Evolutionary conservation across 92 coral and sea anemone species (phyloP).

Genomic region (Hydrozoanthus gracilis): DNA sequence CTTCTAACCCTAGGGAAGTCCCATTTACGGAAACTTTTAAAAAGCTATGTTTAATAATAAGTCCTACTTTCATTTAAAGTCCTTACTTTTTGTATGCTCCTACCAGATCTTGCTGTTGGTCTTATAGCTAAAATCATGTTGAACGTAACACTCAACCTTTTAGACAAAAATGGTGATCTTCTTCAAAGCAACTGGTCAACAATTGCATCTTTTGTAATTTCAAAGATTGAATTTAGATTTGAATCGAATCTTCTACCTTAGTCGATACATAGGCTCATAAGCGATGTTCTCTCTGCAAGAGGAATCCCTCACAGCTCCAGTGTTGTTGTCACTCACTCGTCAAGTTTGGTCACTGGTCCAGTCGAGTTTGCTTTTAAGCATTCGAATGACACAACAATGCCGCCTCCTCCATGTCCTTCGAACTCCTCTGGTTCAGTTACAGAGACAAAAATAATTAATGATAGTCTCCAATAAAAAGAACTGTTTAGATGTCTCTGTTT

Average conservation of each 20-base stretch:
- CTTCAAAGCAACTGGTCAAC: neutral
- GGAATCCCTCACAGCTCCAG: slow-evolving; percentile 8
- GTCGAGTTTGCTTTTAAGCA: neutral
- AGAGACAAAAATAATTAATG: neutral
- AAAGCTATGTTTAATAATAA: too few relatives aligned
- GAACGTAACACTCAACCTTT: too few relatives aligned
- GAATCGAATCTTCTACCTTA: neutral
- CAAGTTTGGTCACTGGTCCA: neutral
- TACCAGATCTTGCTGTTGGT: too few relatives aligned
- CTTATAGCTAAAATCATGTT: too few relatives aligned
- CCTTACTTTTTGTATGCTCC: too few relatives aligned
- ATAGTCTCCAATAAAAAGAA: too few relatives aligned
- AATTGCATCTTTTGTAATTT: neutral
- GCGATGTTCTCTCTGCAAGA: neutral
- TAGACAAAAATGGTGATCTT: too few relatives aligned
- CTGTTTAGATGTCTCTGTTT: neutral
- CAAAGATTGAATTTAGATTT: too few relatives aligned
- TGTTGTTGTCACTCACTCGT: neutral
- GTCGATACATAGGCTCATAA: neutral
- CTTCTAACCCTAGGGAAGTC: too few relatives aligned
- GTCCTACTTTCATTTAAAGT: too few relatives aligned
- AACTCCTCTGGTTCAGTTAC: neutral
- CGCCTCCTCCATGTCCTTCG: slow-evolving; percentile 16
- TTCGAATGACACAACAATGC: neutral
- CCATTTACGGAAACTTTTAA: too few relatives aligned